Conservation (phyloP, 2,113 vertebrate species). For the Genyomyrus donnyi region DNA sequence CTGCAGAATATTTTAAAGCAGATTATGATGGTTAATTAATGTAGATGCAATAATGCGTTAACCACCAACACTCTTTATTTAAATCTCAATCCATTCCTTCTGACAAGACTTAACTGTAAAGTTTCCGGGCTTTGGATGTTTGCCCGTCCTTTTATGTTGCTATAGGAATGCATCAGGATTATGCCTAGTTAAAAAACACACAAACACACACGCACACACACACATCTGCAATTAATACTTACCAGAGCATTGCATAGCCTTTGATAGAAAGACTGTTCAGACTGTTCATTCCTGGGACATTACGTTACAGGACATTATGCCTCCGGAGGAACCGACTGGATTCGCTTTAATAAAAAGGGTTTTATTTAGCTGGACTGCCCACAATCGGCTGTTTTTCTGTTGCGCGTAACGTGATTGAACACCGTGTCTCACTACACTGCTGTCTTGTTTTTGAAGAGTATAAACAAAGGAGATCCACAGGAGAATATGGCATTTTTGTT, state of each 20-base stretch:
- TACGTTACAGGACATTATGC: constrained; percentile 54
- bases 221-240: constrained; percentile 69
- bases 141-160: constrained; percentile 23
- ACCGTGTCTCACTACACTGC: background rate
- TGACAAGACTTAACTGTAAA: background rate
- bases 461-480: background rate
- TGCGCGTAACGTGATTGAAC: background rate
- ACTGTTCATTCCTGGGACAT: constrained; percentile 62
- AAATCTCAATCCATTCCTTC: background rate
- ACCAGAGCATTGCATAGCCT: constrained; percentile 55
- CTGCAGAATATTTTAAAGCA: background rate
- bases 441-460: background rate
- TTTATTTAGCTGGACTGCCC: constrained; percentile 37
- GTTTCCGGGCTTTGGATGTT: background rate
- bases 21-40: background rate
- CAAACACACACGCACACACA: constrained; percentile 15
- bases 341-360: constrained; percentile 43
- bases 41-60: background rate
- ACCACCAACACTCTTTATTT: background rate
- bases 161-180: constrained; percentile 34
- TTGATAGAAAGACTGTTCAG: constrained; percentile 64
- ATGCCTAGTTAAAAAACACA: constrained; percentile 32
- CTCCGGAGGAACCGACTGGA: constrained; percentile 31
- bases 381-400: background rate
- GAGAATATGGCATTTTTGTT: background rate